Percentiles rank a stretch among this genome's conserved stretches.
These are phyloP conservation scores for Carassius gibelio DNA, from an alignment of 2,113 vertebrate genomes.

Conservation along the genomic window DNA sequence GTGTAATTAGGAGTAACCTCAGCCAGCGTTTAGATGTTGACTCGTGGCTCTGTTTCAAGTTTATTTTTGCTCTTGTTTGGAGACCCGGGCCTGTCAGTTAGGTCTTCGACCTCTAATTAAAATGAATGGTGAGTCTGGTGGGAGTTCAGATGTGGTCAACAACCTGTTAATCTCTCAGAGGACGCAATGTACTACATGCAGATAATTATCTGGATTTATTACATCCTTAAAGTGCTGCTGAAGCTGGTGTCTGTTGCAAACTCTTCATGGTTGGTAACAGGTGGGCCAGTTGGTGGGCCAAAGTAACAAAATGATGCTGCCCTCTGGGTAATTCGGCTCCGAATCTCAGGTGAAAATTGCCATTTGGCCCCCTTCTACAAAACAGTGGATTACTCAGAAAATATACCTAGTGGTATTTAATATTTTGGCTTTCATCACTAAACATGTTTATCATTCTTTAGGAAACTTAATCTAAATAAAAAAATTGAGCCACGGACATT, in stretches of 20 bases:
- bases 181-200: neutral
- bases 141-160: slow-evolving; percentile 32
- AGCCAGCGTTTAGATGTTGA: slow-evolving; percentile 22
- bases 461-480: too few species aligned
- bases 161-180: slow-evolving; percentile 36
- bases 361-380: too few species aligned
- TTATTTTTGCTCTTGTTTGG: slow-evolving; percentile 27
- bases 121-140: neutral
- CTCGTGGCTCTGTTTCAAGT: slow-evolving; percentile 16
- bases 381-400: too few species aligned
- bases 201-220: slow-evolving; percentile 26
- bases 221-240: neutral
- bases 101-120: slow-evolving; percentile 24
- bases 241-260: neutral
- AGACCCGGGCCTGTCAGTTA: neutral
- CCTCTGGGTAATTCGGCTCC: too few species aligned
- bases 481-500: too few species aligned
- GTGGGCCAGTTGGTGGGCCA: neutral
- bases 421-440: too few species aligned
- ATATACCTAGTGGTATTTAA: too few species aligned
- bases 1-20: slow-evolving; percentile 24
- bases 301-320: too few species aligned
- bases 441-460: too few species aligned
- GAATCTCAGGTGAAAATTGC: too few species aligned
- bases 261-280: neutral